Evolutionary conservation across 2,113 vertebrate species (phyloP).

Genomic region (Chaetura pelagica): DNA sequence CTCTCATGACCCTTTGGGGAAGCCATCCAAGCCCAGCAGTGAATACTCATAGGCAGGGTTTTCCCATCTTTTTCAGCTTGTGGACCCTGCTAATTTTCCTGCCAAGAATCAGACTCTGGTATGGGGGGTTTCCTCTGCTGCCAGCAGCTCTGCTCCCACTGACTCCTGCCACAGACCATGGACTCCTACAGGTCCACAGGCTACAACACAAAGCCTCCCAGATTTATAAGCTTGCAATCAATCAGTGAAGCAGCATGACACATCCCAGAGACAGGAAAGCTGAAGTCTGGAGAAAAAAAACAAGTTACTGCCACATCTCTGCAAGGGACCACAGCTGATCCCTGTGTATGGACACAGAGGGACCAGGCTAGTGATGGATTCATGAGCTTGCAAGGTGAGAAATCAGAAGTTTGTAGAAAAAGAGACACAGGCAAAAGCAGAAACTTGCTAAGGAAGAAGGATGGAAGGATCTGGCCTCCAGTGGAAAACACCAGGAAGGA

Average conservation of each 20-base stretch:
- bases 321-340: not conserved
- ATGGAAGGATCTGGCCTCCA: not conserved
- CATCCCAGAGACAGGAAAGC: not conserved
- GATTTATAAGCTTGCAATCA: not conserved
- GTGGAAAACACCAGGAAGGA: not conserved
- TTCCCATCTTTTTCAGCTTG: not conserved
- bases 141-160: not conserved
- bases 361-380: not conserved
- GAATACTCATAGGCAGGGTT: not conserved
- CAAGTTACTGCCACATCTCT: not conserved
- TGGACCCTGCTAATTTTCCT: not conserved
- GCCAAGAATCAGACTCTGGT: not conserved
- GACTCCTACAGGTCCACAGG: not conserved
- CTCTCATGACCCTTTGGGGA: not conserved
- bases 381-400: rapidly evolving
- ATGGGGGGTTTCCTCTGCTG: not conserved
- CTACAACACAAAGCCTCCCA: not conserved
- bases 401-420: not conserved
- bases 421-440: not conserved
- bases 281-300: not conserved
- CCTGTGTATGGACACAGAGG: not conserved
- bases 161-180: not conserved
- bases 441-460: not conserved
- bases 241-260: not conserved
- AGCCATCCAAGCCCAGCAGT: not conserved